Base-by-base conservation (phyloP, 1,140 invertebrate species). In the Carposina sasakii region DNA sequence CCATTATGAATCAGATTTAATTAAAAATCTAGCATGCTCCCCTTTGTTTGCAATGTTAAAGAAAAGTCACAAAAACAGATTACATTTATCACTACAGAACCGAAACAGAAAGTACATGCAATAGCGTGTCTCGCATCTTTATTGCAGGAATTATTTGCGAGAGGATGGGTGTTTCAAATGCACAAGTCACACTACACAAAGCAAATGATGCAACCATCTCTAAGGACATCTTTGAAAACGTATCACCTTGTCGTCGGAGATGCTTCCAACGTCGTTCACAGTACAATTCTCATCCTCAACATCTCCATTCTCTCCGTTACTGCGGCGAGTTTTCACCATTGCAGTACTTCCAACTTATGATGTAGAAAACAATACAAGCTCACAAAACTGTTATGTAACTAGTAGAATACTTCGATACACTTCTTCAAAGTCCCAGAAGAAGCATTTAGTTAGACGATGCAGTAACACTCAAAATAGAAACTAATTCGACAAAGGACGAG, bases 271-370 rank as follows among this genome's bases (percentile, higher is more conserved):
- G 63, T 83, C 76, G 72, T 81, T 83, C 57, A 78, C 59, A 48
- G 71, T 71, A 57, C 77, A 77, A 74, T 83, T 83, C 64, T 70
- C 78, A 67, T 85, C 81, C 49, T 83, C 83, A 67, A 81, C 73
- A 67, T 85, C 83, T 56, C 81, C 83, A 57, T 85, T 85, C 67
- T 84, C 83, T 71, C 83, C 73, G 52, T 81, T 82, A 77, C 82
- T 85, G 67, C 83, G 79, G 61, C 83, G 76, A 65, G 83, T 85
- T 83, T 85, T 85, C 70, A 85, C 83, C 83, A 85, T 83, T 67
- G 76, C 68, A 67, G 67, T 70, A 67, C 45, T 60, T 67, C 63
- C 60, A 62, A 60, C 61, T 61, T 71, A 70, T 19, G 15, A 37
- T 13, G 21, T n/a, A 49, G 20, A 70, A 60, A 56, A 54, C 69